phyloP scores from a whole-genome alignment of 2,888 invertebrate genomes.

The Cetonia aurata region DNA sequence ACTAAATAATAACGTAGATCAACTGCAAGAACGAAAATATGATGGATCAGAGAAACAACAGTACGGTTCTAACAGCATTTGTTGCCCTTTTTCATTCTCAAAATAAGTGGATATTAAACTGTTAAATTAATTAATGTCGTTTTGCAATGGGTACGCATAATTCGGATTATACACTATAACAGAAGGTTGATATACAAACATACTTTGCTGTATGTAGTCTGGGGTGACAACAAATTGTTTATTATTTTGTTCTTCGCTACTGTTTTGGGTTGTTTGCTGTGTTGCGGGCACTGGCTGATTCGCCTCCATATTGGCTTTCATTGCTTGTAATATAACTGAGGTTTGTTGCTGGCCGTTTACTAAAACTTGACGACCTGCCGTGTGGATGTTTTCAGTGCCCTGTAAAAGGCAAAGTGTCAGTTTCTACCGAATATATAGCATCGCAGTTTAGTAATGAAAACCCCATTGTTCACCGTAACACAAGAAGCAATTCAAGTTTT shows the following conservation, averaged over 20 bases:
- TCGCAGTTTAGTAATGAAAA: not conserved
- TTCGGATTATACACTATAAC: constrained; percentile 67
- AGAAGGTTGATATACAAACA: constrained; percentile 69
- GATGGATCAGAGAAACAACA: constrained; percentile 7
- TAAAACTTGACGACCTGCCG: constrained; percentile 58
- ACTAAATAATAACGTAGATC: constrained; percentile 37
- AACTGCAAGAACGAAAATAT: constrained; percentile 11
- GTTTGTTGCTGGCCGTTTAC: constrained; percentile 64
- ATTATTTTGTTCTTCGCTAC: constrained; percentile 63
- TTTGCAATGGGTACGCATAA: constrained; percentile 66
- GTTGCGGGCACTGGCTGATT: constrained; percentile 48
- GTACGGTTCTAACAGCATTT: constrained; percentile 20
- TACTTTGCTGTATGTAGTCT: constrained; percentile 95
- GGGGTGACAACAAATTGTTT: constrained; percentile 88
- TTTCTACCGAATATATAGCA: not conserved
- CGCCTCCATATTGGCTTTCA: constrained; percentile 61
- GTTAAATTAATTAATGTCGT: constrained; percentile 57
- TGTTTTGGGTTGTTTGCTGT: constrained; percentile 48
- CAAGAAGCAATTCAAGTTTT: not conserved
- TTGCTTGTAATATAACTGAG: constrained; percentile 62
- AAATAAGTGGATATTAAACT: constrained; percentile 35
- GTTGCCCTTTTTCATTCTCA: constrained; percentile 37
- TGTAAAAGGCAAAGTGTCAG: constrained; percentile 38
- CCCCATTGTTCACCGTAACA: not conserved
- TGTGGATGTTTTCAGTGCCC: constrained; percentile 35